phyloP scores from a whole-genome alignment of 2,888 invertebrate species.

The Pterostichus madidus region DNA sequence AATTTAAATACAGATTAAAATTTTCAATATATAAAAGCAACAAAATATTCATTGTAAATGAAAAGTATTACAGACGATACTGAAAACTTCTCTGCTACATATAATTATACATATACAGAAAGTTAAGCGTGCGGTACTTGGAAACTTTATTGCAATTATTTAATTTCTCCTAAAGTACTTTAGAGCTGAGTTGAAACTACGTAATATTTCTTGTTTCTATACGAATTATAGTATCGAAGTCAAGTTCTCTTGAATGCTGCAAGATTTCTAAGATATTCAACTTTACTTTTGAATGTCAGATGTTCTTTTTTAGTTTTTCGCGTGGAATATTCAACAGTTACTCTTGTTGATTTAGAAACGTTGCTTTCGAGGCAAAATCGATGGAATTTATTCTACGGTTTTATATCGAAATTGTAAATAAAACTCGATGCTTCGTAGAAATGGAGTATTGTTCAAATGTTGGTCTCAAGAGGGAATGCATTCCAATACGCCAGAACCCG shows the following conservation, averaged over 20 bases:
- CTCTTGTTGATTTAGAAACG: constrained; percentile 56
- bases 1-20: too few species aligned
- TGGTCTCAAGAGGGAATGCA: constrained; percentile 23
- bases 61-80: too few species aligned
- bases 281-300: constrained; percentile 41
- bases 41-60: too few species aligned
- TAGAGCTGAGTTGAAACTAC: not conserved
- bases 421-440: constrained; percentile 54
- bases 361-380: constrained; percentile 55
- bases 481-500: constrained; percentile 40
- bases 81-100: too few species aligned
- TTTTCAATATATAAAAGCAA: too few species aligned
- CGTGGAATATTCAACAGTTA: constrained; percentile 58
- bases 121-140: not conserved
- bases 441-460: constrained; percentile 54
- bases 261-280: not conserved
- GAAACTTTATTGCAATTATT: not conserved
- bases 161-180: not conserved
- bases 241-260: not conserved
- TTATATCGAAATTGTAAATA: constrained; percentile 66
- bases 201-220: not conserved
- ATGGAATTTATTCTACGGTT: constrained; percentile 57
- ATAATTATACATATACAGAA: not conserved
- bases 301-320: constrained; percentile 22
- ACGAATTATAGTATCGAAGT: not conserved